Percentiles rank a stretch among this genome's conserved stretches.
Conservation (phyloP, 2,113 vertebrate species). For the Calypte anna region DNA sequence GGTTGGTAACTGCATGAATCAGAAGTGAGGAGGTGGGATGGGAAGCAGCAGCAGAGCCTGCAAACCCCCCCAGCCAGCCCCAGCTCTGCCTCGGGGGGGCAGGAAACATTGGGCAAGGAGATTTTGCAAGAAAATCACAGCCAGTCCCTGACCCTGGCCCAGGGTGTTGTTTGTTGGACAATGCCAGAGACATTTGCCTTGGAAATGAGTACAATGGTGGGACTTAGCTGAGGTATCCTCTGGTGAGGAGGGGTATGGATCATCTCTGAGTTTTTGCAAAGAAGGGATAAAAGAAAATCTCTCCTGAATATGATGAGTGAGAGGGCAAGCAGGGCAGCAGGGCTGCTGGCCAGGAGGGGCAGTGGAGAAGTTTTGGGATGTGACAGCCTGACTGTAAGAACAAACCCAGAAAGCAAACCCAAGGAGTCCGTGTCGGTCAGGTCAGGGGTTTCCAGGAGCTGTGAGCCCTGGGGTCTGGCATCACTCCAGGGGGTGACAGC, state of each 20-base stretch:
- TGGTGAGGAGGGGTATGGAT: not conserved
- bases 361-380: fast-evolving
- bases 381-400: not conserved
- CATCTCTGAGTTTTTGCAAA: not conserved
- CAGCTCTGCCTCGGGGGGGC: not conserved
- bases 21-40: not conserved
- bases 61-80: not conserved
- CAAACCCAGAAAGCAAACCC: not conserved
- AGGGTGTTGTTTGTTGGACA: not conserved
- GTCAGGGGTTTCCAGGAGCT: not conserved
- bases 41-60: not conserved
- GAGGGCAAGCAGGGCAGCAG: not conserved
- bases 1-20: not conserved
- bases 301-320: not conserved
- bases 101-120: fast-evolving
- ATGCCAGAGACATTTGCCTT: not conserved
- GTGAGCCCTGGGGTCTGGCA: not conserved
- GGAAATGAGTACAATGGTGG: not conserved
- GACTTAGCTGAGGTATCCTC: not conserved
- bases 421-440: fast-evolving
- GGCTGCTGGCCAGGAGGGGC: fast-evolving
- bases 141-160: not conserved
- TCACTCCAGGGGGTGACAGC: not conserved
- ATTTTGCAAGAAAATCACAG: fast-evolving
- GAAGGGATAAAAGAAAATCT: fast-evolving